These are phyloP conservation scores for Cichladusa arquata DNA, from an alignment of 2,113 vertebrate species.

Conservation along the genomic window DNA sequence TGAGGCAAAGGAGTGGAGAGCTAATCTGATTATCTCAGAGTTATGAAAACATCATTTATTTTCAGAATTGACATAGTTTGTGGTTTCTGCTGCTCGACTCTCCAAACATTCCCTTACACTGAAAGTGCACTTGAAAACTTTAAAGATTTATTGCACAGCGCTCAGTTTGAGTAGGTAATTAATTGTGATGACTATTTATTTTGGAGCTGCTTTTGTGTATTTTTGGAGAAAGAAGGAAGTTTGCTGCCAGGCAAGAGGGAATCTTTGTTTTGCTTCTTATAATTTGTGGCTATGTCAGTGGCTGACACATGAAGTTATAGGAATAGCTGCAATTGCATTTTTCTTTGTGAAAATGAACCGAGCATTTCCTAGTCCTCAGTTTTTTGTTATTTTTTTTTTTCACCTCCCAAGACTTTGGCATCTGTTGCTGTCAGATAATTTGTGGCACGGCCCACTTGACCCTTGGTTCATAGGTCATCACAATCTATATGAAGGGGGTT, in stretches of 20 bases:
- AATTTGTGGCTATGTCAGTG: slow-evolving; percentile 24
- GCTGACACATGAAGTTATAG: slow-evolving; percentile 15
- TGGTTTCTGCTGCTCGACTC: slow-evolving; percentile 12
- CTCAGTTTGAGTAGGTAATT: slow-evolving; percentile 35
- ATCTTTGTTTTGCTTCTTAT: slow-evolving; percentile 34
- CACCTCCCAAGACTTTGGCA: not conserved
- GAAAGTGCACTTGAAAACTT: not conserved
- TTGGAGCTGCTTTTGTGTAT: slow-evolving; percentile 25
- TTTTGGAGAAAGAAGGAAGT: slow-evolving; percentile 5
- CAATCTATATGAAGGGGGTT: slow-evolving; percentile 62
- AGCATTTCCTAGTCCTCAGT: not conserved
- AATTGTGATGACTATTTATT: slow-evolving; percentile 51
- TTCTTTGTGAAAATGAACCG: not conserved
- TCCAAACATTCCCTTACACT: not conserved
- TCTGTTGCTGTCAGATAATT: slow-evolving; percentile 65
- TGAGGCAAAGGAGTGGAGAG: not conserved
- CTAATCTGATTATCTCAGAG: slow-evolving; percentile 44
- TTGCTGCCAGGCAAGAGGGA: slow-evolving; percentile 29
- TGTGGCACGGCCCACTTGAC: slow-evolving; percentile 55
- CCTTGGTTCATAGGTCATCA: slow-evolving; percentile 68
- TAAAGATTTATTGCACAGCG: slow-evolving; percentile 17
- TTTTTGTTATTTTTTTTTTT: slow-evolving; percentile 2
- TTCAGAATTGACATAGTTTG: slow-evolving; percentile 21
- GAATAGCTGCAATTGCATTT: not conserved
- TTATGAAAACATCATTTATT: slow-evolving; percentile 50